These are phyloP conservation scores for Cepaea nemoralis DNA, from an alignment of 1,140 invertebrate genomes.

Conservation along the genomic window DNA sequence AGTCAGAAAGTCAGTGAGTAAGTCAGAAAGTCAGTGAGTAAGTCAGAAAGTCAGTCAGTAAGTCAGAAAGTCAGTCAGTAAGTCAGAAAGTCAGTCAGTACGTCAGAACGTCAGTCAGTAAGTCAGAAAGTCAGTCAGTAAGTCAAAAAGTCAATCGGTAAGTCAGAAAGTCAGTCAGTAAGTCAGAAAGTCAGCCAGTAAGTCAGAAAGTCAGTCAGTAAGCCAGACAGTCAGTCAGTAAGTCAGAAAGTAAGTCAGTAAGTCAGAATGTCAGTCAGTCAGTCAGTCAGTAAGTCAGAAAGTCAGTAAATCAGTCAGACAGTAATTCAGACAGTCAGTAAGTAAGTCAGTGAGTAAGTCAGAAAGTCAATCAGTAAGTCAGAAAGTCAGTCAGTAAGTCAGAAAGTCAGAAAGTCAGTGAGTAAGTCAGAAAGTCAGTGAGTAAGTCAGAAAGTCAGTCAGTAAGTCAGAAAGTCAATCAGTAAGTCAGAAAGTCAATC, in stretches of 20 bases:
- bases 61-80: no score
- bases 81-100: no score
- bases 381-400: constrained; percentile 18
- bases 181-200: constrained; percentile 1
- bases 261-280: not conserved
- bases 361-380: not conserved
- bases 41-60: no score
- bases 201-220: constrained; percentile 5
- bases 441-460: constrained; percentile 6
- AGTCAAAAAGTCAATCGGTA: not conserved
- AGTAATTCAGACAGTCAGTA: constrained; percentile 1
- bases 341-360: not conserved
- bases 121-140: no score
- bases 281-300: not conserved
- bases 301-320: not conserved
- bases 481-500: not conserved
- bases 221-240: not conserved
- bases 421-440: not conserved
- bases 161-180: not conserved
- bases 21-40: no score
- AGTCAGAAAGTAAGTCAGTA: constrained; percentile 16
- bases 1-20: no score
- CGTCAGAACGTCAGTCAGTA: no score
- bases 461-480: not conserved
- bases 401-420: constrained; percentile 2